Evolutionary conservation across 2,888 invertebrate genomes (phyloP).

Genomic region (Leucophenga montana): DNA sequence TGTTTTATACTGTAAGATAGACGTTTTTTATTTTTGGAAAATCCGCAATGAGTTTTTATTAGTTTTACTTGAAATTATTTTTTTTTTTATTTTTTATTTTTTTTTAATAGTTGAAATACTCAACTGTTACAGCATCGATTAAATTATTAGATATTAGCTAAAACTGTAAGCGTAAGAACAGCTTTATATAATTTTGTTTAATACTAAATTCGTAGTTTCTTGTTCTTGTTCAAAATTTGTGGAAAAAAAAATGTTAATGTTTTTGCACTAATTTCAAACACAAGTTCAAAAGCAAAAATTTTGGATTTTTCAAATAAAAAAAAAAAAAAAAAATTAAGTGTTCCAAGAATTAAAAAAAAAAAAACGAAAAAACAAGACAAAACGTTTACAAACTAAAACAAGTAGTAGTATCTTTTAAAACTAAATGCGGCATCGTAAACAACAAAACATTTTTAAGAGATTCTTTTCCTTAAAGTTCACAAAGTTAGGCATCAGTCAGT

Average conservation of each 20-base stretch:
- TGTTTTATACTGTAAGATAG: neutral
- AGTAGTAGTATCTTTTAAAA: too few relatives aligned
- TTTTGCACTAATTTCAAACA: neutral
- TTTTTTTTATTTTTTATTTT: neutral
- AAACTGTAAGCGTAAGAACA: neutral
- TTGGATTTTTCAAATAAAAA: neutral
- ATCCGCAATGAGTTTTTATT: neutral
- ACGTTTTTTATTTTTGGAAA: neutral
- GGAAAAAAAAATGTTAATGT: neutral
- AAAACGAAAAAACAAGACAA: too few relatives aligned
- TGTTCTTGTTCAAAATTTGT: neutral
- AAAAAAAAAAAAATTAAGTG: too few relatives aligned
- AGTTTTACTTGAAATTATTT: neutral
- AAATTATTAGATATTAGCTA: too few relatives aligned
- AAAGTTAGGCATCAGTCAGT: slow-evolving; percentile 24
- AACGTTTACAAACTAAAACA: too few relatives aligned
- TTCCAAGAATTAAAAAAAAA: too few relatives aligned
- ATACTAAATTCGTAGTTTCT: slow-evolving; percentile 24
- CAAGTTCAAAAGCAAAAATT: neutral
- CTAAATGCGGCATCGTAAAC: neutral
- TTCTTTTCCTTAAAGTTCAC: slow-evolving; percentile 31
- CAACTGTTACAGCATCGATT: too few relatives aligned
- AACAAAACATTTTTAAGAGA: slow-evolving; percentile 25
- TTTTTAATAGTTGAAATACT: too few relatives aligned
- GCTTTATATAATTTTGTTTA: neutral